Conservation (phyloP, 2,888 invertebrate genomes). For the Anoncus sp. region DNA sequence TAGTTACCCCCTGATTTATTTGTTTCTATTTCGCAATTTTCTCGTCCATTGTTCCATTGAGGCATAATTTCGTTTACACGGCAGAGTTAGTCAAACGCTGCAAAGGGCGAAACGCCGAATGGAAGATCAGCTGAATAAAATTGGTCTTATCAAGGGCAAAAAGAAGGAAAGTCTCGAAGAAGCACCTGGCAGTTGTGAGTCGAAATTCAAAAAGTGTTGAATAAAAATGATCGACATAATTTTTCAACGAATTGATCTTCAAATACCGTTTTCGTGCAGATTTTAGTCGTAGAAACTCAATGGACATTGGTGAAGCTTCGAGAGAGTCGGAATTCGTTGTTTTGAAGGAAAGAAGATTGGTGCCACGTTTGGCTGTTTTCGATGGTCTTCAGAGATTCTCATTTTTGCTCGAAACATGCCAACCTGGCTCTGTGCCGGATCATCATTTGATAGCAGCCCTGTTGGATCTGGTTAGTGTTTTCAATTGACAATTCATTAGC, state of each 20-base stretch:
- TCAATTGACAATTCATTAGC: constrained; percentile 1
- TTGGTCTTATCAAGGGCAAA: constrained; percentile 92
- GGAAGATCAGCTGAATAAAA: constrained; percentile 94
- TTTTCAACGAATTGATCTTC: no score
- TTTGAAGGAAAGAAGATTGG: constrained; percentile 93
- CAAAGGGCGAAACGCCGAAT: constrained; percentile 94
- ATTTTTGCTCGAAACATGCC: constrained; percentile 97
- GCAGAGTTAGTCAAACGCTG: constrained; percentile 88
- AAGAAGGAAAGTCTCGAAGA: constrained; percentile 97
- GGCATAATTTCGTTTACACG: no score
- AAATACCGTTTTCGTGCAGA: constrained; percentile 83
- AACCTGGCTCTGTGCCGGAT: constrained; percentile 98
- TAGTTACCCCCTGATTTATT: constrained; percentile 54
- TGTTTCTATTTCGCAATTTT: no score
- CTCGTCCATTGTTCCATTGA: no score
- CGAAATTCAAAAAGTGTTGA: neutral
- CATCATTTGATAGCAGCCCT: constrained; percentile 97
- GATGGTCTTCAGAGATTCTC: constrained; percentile 96
- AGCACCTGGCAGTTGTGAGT: constrained; percentile 90
- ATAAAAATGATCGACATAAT: no score
- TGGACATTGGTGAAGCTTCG: constrained; percentile 91
- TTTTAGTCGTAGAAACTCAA: constrained; percentile 92
- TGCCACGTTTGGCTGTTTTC: constrained; percentile 90
- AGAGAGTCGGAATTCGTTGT: constrained; percentile 95
- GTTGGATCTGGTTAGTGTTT: constrained; percentile 92